phyloP scores from a whole-genome alignment of 1,140 invertebrate genomes.

The Zophobas morio region DNA sequence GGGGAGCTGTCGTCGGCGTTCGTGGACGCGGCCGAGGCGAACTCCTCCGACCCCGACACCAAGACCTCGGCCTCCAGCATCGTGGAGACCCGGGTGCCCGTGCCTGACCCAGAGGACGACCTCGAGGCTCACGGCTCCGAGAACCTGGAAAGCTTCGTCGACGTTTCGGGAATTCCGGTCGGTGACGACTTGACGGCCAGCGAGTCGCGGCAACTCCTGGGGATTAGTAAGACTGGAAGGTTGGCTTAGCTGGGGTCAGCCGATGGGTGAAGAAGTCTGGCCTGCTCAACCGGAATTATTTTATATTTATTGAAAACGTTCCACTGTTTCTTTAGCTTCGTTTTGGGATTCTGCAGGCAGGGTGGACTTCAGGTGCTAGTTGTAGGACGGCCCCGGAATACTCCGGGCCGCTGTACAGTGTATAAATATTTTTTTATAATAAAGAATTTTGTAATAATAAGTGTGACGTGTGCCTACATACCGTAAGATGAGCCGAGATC shows the following conservation, averaged over 20 bases:
- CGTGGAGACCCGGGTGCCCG: slow-evolving; percentile 56
- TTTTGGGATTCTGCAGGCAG: slow-evolving; percentile 4
- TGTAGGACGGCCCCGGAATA: slow-evolving; percentile 16
- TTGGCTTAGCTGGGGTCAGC: background rate
- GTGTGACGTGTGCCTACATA: background rate
- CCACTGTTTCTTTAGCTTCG: slow-evolving; percentile 1
- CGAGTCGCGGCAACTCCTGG: background rate
- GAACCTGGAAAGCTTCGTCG: slow-evolving; percentile 60
- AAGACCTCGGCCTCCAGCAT: slow-evolving; percentile 55
- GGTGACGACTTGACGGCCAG: slow-evolving; percentile 53
- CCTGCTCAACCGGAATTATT: too few species aligned
- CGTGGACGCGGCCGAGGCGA: slow-evolving; percentile 85
- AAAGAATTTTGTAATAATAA: slow-evolving; percentile 29
- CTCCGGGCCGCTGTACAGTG: slow-evolving; percentile 19
- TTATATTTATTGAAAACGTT: slow-evolving; percentile 30
- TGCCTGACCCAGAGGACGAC: slow-evolving; percentile 59
- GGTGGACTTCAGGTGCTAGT: slow-evolving; percentile 5
- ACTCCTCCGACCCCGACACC: slow-evolving; percentile 53
- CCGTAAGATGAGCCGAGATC: slow-evolving; percentile 7
- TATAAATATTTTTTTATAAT: slow-evolving; percentile 39
- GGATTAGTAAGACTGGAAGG: slow-evolving; percentile 26
- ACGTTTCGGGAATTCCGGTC: slow-evolving; percentile 57
- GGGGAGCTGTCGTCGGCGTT: slow-evolving; percentile 87
- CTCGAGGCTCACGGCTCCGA: slow-evolving; percentile 59
- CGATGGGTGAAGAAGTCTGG: background rate